Conservation (phyloP, 2,888 invertebrate genomes). For the Balanococcus diminutus region DNA sequence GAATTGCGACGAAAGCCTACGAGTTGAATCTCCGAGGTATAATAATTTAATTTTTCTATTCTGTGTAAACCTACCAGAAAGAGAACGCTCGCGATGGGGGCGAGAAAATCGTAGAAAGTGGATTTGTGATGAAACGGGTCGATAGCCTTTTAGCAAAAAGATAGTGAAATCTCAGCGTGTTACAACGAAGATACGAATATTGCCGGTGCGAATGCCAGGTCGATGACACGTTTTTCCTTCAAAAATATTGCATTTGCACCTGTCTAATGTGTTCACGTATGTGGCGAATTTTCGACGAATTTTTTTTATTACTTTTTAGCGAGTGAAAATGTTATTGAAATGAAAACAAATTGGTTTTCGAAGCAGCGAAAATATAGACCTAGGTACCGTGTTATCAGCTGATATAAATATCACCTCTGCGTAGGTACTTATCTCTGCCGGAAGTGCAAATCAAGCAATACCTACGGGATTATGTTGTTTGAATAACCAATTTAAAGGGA, state of each 20-base stretch:
- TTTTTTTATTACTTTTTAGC: neutral
- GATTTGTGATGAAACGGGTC: neutral
- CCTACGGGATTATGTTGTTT: neutral
- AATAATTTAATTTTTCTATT: neutral
- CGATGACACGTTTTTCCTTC: neutral
- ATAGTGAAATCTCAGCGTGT: neutral
- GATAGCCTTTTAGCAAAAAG: neutral
- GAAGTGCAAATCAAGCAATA: neutral
- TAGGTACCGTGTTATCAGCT: neutral
- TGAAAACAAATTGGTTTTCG: neutral
- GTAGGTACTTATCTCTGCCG: neutral
- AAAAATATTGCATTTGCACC: neutral
- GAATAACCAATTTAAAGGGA: neutral
- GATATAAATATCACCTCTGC: neutral
- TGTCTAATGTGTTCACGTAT: neutral
- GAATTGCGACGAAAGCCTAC: neutral
- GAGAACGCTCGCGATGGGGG: neutral
- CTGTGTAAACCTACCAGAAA: neutral
- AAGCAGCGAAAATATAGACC: neutral
- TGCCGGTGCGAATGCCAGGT: neutral
- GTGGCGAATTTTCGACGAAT: neutral
- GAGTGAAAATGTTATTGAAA: neutral
- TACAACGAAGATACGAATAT: neutral
- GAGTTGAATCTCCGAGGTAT: neutral
- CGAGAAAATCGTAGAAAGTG: neutral